Evolutionary conservation across 2,797 vertebrate species (phyloP).

Genomic region (Psittacula derbiana): DNA sequence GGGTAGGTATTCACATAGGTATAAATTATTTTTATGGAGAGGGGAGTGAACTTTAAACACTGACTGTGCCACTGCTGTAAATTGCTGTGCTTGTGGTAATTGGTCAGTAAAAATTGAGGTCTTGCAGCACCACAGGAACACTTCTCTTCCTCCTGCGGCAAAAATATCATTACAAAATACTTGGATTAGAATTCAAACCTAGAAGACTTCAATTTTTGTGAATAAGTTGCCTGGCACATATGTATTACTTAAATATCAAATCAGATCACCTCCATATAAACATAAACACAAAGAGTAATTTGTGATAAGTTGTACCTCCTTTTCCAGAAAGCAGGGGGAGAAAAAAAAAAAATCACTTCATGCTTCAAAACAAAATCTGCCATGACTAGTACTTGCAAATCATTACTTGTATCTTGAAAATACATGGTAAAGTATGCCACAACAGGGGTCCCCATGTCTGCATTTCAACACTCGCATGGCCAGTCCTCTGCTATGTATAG

Average conservation of each 20-base stretch:
- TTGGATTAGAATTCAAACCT: not conserved
- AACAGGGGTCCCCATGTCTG: rapidly evolving
- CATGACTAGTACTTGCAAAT: not conserved
- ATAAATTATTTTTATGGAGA: not conserved
- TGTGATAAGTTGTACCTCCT: not conserved
- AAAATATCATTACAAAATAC: not conserved
- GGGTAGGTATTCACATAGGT: not conserved
- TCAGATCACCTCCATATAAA: not conserved
- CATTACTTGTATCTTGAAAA: not conserved
- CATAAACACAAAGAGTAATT: not conserved
- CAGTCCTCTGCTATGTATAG: not conserved
- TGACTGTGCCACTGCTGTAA: not conserved
- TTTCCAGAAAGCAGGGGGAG: not conserved
- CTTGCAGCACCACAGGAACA: not conserved
- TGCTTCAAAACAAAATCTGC: not conserved
- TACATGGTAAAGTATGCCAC: not conserved
- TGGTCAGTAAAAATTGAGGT: slow-evolving; percentile 21
- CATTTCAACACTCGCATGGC: not conserved
- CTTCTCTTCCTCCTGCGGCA: not conserved
- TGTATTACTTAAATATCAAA: not conserved
- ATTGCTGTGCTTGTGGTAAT: not conserved
- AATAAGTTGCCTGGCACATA: not conserved
- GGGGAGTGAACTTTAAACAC: slow-evolving; percentile 36
- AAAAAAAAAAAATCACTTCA: not conserved
- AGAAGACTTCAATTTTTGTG: not conserved